Percentiles rank a stretch among this genome's conserved stretches.
These are phyloP conservation scores for Oncorhynchus nerka DNA, from an alignment of 2,113 vertebrate genomes.

Conservation along the genomic window DNA sequence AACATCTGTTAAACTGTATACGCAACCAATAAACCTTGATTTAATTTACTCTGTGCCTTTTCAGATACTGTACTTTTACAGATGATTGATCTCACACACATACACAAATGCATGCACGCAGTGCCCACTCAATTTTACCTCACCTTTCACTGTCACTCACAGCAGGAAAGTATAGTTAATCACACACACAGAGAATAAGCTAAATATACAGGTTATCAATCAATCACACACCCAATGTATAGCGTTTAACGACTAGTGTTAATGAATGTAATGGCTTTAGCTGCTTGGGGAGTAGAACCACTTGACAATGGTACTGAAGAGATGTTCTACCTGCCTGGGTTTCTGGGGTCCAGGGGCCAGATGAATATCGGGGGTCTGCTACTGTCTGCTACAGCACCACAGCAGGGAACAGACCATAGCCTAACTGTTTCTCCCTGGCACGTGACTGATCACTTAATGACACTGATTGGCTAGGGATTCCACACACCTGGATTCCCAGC, in stretches of 20 bases:
- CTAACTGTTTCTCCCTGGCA: not conserved
- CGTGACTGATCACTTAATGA: slow-evolving; percentile 20
- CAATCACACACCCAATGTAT: slow-evolving; percentile 7
- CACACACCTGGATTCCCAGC: slow-evolving; percentile 14
- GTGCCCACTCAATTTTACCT: no score
- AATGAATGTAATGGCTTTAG: slow-evolving; percentile 53
- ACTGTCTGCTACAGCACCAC: slow-evolving; percentile 10
- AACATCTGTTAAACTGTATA: no score
- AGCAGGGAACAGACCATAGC: no score
- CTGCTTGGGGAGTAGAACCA: slow-evolving; percentile 48
- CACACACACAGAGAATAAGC: not conserved
- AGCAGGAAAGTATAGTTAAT: no score
- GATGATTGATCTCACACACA: not conserved
- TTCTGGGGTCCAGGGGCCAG: not conserved
- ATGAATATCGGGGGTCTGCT: no score
- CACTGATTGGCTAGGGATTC: slow-evolving; percentile 12
- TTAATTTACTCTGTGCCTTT: not conserved
- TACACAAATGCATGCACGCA: not conserved
- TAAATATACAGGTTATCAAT: not conserved
- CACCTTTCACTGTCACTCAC: no score
- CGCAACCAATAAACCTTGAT: not conserved
- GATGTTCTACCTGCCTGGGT: slow-evolving; percentile 36
- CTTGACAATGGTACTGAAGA: slow-evolving; percentile 35
- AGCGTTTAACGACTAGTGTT: slow-evolving; percentile 53
- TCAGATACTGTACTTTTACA: not conserved